Base-by-base conservation (phyloP, 2,888 invertebrate species). In the Phyto melanocephala region DNA sequence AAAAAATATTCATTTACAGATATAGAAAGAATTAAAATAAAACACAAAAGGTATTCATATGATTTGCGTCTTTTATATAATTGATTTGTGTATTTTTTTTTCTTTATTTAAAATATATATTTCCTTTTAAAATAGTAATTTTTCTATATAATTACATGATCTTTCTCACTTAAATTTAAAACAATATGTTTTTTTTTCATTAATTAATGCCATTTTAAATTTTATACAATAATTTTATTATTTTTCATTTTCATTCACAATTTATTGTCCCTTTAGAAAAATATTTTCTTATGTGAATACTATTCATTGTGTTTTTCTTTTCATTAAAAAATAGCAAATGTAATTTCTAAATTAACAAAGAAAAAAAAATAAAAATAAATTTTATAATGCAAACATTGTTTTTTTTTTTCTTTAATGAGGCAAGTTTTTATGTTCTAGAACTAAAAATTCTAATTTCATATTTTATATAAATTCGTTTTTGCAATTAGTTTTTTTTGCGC, bases 221-320 rank as follows among this genome's bases (percentile, higher is more conserved):
- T 75, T 74, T 45, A 62, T 75, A 62, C 67, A 72, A 60, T 6
- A 15, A 45, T 35, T 76, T 52, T 3, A 42, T 17, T 33, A 45
- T 2, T 24, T 67, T 67, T 17, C 15, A 20, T 22, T 58, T 52
- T 65, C 58, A 71, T 45, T 72, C 33, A 56, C 45, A 63, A 11
- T 74, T 81, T 81, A 81, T 81, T 81, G 81, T 81, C 81, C 74
- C 67, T 63, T 81, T 72, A 77, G 45, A 77, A 77, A 77, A 62
- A 52, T 56, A 76, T 71, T 22, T 52, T 52, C 68, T 28, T 28
- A 28, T 28, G 28, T 77, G 37, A 54, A 77, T 63, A 58, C 28
- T 45, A 67, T 20, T 37, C 11, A 45, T 65, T 60, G n/a, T 33
- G 5, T 45, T 20, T 60, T 37, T 35, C 28, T 15, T 33, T 33